Evolutionary conservation across 2,888 invertebrate species (phyloP).

Genomic region (Diploptera punctata): DNA sequence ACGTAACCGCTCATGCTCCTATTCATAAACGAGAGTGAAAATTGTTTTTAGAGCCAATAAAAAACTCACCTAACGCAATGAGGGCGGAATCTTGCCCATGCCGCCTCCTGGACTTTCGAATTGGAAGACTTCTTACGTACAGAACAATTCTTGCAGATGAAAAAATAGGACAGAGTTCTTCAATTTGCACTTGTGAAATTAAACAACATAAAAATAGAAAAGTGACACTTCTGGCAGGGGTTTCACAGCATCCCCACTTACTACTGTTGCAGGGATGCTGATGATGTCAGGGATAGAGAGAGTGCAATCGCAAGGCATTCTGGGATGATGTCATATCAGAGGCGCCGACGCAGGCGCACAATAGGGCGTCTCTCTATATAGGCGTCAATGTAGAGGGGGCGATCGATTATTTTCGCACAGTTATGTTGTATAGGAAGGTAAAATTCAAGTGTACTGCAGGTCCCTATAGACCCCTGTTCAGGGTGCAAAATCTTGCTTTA

Average conservation of each 20-base stretch:
- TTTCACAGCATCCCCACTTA: slow-evolving; percentile 14
- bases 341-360: slow-evolving; percentile 35
- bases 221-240: not conserved
- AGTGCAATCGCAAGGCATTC: slow-evolving; percentile 25
- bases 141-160: not conserved
- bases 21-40: not conserved
- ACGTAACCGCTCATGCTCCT: not conserved
- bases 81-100: not conserved
- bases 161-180: not conserved
- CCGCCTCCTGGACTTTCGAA: not conserved
- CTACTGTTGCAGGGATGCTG: slow-evolving; percentile 31
- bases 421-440: not conserved
- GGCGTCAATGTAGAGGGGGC: not conserved
- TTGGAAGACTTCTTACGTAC: not conserved
- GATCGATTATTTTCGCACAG: slow-evolving; percentile 19
- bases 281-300: slow-evolving; percentile 3
- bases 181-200: not conserved
- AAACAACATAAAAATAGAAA: slow-evolving; percentile 6
- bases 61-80: not conserved
- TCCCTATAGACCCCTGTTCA: slow-evolving; percentile 1
- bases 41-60: not conserved
- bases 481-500: not conserved
- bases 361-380: slow-evolving; percentile 7
- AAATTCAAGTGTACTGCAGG: not conserved
- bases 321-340: slow-evolving; percentile 37